Evolutionary conservation across 2,113 vertebrate genomes (phyloP), one percentile per base, ranked within the genome.

Genomic region (Chrysochloris asiatica): DNA sequence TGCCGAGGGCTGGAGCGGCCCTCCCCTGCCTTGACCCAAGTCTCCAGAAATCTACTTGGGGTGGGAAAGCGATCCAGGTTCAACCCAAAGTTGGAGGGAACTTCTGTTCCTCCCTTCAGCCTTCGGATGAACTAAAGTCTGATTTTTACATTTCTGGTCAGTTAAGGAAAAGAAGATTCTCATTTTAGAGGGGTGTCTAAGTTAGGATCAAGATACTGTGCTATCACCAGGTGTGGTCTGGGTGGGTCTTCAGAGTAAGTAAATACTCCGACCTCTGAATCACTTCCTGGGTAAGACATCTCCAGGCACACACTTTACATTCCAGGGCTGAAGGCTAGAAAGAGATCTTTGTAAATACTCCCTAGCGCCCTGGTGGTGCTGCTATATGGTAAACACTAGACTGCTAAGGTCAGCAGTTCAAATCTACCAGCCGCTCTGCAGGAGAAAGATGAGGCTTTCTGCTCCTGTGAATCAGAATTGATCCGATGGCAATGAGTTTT

Each of bases 61-160:
- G 24, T 3, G 41, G 54, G 3, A 33, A 21, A 19, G 41, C 9
- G 41, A 2, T 28, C 17, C 0, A 3, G 2, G 4, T 26, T 33
- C 73, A 6, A 3, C 38, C 43, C 71, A 21, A 5, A 0, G 19
- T 10, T 8, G 24, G 77, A 48, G 47, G 14, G 21, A 41, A 9
- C 65, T 26, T 19, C 45, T 33, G 17, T 59, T 67, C 30, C 56
- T 79, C 45, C 50, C 81, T 41, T 12, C 13, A 52, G 63, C 83
- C 63, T 4, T 2, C 2, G 0, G 52, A 5, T 21, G 84, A 83
- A 22, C 26, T 10, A 0, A 19, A 56, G 59, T 72, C 90, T 81
- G 61, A 45, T 63, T 61, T 93, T 19, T 38, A 36, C 26, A 56
- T 9, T 14, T 33, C 54, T 24, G 59, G 38, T 50, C 17, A 3